Conservation (phyloP, 2,888 invertebrate species). For the Diloba caeruleocephala region DNA sequence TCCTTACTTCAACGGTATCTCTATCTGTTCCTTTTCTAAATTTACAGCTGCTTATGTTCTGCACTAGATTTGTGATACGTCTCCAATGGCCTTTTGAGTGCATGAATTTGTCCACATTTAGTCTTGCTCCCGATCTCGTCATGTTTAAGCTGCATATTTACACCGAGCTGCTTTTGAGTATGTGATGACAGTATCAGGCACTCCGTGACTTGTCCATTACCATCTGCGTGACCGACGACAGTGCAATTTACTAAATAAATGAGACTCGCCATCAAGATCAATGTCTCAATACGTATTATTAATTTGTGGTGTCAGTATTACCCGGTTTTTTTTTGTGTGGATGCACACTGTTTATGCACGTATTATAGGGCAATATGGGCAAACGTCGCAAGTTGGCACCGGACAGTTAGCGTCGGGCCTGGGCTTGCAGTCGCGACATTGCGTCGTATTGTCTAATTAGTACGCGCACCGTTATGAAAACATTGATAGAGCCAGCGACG, state of each 20-base stretch:
- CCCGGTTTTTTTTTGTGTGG: conserved; percentile 2
- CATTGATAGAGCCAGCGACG: conserved; percentile 19
- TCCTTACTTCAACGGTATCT: conserved; percentile 47
- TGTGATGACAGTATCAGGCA: neutral
- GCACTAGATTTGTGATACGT: neutral
- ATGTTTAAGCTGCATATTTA: neutral
- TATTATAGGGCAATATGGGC: conserved; percentile 6
- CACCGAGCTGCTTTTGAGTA: neutral
- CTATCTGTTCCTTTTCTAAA: conserved; percentile 37
- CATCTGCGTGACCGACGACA: neutral
- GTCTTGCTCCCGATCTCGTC: neutral
- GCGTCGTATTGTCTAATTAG: conserved; percentile 8
- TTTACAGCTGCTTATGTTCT: conserved; percentile 5
- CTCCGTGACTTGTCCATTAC: conserved; percentile 4
- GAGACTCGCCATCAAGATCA: neutral
- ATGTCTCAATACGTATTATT: conserved; percentile 2
- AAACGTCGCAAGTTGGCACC: conserved; percentile 8
- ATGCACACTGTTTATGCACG: conserved; percentile 1
- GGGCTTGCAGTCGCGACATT: neutral
- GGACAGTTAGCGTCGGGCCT: conserved; percentile 3
- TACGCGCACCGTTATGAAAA: conserved; percentile 19
- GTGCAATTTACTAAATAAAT: neutral
- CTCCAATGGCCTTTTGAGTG: neutral
- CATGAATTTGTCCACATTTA: neutral
- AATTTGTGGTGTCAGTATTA: conserved; percentile 9